These are phyloP conservation scores for Celastrina argiolus DNA, from an alignment of 2,888 invertebrate genomes.

Conservation along the genomic window DNA sequence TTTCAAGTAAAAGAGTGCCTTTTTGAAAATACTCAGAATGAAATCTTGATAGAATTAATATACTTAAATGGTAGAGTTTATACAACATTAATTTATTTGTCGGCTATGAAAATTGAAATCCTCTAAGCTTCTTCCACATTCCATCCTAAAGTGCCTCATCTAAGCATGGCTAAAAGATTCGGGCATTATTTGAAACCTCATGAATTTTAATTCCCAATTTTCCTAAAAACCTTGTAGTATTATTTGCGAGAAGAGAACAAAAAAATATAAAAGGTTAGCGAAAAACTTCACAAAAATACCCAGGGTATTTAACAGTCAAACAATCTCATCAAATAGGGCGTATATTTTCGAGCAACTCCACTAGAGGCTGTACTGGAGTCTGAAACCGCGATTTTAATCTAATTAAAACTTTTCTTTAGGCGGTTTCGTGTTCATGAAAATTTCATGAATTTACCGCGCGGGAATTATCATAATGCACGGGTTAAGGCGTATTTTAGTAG, in stretches of 20 bases:
- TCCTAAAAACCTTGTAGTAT: no score
- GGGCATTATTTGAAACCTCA: no score
- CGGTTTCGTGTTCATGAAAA: neutral
- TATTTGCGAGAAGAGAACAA: neutral
- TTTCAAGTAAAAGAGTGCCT: neutral
- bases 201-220: no score
- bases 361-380: neutral
- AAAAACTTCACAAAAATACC: neutral
- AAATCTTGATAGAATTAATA: neutral
- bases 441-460: conserved; percentile 6
- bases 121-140: no score
- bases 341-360: neutral
- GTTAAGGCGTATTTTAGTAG: neutral
- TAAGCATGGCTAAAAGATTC: no score
- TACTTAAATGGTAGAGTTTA: neutral
- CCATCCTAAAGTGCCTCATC: no score
- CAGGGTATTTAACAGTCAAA: neutral
- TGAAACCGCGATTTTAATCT: neutral
- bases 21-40: neutral
- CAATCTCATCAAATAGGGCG: conserved; percentile 1
- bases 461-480: neutral
- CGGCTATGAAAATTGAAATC: no score
- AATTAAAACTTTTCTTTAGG: conserved; percentile 5
- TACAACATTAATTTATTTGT: neutral
- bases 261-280: neutral